Conservation (phyloP, 2,888 invertebrate species). For the Latheticus oryzae region DNA sequence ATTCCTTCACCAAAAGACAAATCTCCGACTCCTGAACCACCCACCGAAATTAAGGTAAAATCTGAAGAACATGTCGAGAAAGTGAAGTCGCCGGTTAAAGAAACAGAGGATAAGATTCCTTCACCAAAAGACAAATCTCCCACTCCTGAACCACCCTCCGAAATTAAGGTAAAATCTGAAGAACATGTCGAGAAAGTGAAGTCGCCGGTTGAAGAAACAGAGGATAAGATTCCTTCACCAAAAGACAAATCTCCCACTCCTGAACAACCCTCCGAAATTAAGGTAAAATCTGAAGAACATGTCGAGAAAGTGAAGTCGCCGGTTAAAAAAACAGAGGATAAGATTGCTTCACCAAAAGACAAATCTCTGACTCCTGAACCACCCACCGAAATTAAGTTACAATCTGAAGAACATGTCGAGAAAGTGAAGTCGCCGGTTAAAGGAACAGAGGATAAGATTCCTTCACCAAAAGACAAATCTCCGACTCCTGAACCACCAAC, state of each 20-base stretch:
- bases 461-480: constrained; percentile 9
- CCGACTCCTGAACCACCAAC: constrained; percentile 6
- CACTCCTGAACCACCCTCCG: background rate
- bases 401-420: background rate
- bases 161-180: background rate
- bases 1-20: constrained; percentile 1
- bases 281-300: background rate
- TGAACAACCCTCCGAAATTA: constrained; percentile 19
- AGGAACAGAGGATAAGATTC: background rate
- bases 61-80: background rate
- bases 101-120: background rate
- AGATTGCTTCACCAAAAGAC: constrained; percentile 1
- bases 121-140: constrained; percentile 7
- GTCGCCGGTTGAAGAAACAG: background rate
- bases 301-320: background rate
- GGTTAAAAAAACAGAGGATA: background rate
- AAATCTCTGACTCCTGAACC: constrained; percentile 22
- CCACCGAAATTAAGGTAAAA: background rate
- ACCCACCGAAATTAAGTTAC: background rate
- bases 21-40: constrained; percentile 1
- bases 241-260: constrained; percentile 8
- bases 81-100: constrained; percentile 1
- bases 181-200: background rate
- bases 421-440: constrained; percentile 4
- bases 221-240: constrained; percentile 1